phyloP scores from a whole-genome alignment of 2,113 vertebrate species.

The Andinoacara biseriatus region DNA sequence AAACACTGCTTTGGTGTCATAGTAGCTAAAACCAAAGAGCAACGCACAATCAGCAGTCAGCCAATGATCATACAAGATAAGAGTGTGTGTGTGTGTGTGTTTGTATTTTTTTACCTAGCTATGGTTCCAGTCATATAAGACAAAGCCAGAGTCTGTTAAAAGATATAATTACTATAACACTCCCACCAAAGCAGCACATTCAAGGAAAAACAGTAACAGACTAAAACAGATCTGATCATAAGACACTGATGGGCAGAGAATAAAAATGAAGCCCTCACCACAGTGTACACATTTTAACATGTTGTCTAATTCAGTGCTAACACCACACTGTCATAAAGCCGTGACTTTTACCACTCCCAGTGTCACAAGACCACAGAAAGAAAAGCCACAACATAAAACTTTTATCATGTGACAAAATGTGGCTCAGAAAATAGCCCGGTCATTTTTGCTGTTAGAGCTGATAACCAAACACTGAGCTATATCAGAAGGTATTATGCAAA shows the following conservation, averaged over 20 bases:
- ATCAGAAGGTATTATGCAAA: conserved; percentile 12
- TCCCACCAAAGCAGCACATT: not conserved
- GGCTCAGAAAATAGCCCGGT: not conserved
- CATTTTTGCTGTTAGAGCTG: not conserved
- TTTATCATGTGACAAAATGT: not conserved
- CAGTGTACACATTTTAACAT: not conserved
- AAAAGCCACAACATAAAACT: not conserved
- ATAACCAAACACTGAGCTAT: conserved; percentile 4
- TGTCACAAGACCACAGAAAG: not conserved
- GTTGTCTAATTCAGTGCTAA: not conserved
- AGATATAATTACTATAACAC: conserved; percentile 65
- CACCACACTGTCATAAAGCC: not conserved
- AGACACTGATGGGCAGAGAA: no score
- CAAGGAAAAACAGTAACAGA: not conserved
- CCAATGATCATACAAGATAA: not conserved
- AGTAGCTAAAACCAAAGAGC: conserved; percentile 75
- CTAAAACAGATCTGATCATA: not conserved
- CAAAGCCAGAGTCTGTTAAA: conserved; percentile 83
- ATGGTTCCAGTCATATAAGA: conserved; percentile 93
- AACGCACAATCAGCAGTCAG: not conserved
- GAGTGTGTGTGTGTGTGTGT: fast-evolving
- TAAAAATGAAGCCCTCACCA: no score
- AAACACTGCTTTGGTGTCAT: conserved; percentile 87
- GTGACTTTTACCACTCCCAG: not conserved
- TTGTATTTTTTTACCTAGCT: conserved; percentile 81